phyloP scores from a whole-genome alignment of 2,113 vertebrate genomes.

The Perccottus glenii region DNA sequence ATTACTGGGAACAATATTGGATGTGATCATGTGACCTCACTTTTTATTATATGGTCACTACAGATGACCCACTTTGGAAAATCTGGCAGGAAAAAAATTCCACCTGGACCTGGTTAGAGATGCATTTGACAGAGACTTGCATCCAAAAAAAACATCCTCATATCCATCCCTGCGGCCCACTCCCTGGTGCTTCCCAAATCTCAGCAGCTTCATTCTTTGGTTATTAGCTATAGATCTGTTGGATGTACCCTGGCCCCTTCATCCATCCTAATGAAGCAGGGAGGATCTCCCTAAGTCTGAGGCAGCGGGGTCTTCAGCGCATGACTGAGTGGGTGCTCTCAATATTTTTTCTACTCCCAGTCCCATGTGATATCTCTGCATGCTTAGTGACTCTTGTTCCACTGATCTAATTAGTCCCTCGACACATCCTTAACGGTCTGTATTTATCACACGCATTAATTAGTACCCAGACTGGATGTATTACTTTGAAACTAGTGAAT shows the following conservation, averaged over 20 bases:
- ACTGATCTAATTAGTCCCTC: constrained; percentile 83
- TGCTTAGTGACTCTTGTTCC: constrained; percentile 70
- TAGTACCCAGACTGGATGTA: constrained; percentile 73
- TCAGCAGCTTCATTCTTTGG: constrained; percentile 55
- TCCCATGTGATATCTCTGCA: constrained; percentile 60
- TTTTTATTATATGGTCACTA: not conserved
- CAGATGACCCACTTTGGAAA: constrained; percentile 65
- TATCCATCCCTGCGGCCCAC: constrained; percentile 17
- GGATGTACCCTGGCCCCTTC: constrained; percentile 62
- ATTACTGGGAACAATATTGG: too few species aligned
- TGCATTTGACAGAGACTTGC: constrained; percentile 42
- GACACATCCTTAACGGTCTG: constrained; percentile 65
- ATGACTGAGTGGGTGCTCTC: constrained; percentile 70
- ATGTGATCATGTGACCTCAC: not conserved
- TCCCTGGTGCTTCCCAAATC: constrained; percentile 38
- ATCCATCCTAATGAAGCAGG: constrained; percentile 58
- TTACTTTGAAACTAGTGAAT: constrained; percentile 70
- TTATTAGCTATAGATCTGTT: constrained; percentile 63
- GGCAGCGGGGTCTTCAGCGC: constrained; percentile 39
- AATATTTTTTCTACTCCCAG: constrained; percentile 37
- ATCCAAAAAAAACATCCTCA: constrained; percentile 39
- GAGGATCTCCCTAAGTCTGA: constrained; percentile 50
- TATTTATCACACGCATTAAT: constrained; percentile 84
- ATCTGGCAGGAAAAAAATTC: constrained; percentile 51
- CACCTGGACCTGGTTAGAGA: constrained; percentile 71